phyloP scores from a whole-genome alignment of 2,797 vertebrate genomes.

The Oreochromis mossambicus region DNA sequence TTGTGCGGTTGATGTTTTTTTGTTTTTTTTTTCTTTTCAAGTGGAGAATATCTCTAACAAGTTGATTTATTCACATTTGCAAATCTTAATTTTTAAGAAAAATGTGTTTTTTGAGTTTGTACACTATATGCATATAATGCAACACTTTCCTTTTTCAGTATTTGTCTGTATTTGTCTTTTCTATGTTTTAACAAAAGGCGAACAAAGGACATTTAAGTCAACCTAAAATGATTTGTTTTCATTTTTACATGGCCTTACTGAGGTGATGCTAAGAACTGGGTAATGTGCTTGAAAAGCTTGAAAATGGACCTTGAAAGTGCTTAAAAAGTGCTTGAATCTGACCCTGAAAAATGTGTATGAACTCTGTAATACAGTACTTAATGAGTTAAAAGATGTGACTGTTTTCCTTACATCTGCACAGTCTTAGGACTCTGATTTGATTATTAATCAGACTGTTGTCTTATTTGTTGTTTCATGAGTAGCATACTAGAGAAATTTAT shows the following conservation, averaged over 20 bases:
- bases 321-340: neutral
- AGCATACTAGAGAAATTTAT: neutral
- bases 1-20: neutral
- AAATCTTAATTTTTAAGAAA: no score
- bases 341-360: neutral
- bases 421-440: neutral
- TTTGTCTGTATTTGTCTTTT: no score
- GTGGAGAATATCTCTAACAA: neutral
- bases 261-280: neutral
- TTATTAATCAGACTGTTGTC: neutral
- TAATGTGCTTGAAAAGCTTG: neutral
- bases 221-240: no score
- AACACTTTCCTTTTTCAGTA: no score
- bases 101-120: neutral
- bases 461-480: neutral
- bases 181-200: no score
- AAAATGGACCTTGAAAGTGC: neutral
- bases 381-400: neutral
- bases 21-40: neutral
- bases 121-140: neutral
- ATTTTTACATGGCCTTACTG: no score
- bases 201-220: no score
- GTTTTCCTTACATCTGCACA: neutral
- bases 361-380: neutral
- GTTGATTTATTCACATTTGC: no score